Base-by-base conservation (phyloP, 2,113 vertebrate species). In the Myiagra hebetior region DNA sequence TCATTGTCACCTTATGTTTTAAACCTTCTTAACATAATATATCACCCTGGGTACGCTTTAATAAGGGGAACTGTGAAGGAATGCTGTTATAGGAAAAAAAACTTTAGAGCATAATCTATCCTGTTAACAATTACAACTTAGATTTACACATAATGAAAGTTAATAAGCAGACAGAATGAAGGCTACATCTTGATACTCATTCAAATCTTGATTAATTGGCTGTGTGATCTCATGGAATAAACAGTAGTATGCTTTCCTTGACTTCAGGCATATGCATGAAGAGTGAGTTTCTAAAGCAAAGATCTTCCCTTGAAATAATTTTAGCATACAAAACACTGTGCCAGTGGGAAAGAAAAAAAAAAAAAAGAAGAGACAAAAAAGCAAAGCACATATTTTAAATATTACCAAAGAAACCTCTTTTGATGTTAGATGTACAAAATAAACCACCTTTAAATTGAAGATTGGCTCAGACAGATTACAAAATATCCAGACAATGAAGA, bases 21-120 rank as follows among this genome's bases (percentile, higher is more conserved):
- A 98, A 97, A 98, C 97, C 98, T 98, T 98, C 99, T 99, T 99
- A 99, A 99, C 99, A 99, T 99, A 99, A 99, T 99, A 99, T 99
- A 99, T 99, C 99, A 99, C 98, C 74, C 97, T 93, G 65, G 90
- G 97, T 97, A 97, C 42, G 77, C 97, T 98, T 98, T 99, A 98
- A 99, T 98, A 98, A 98, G 96, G 87, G 96, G 96, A 98, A 97
- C 95, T 98, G 98, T 98, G 97, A 97, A 98, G 98, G 98, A 98
- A 98, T 98, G 98, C 98, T 98, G 98, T 98, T 98, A 98, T 95
- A 97, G 92, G 81, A 55, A 75, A 85, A 85, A 96, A 97, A 96
- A 96, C 81, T 97, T 98, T 97, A 97, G 96, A 81, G 98, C 93
- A 95, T 98, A 98, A 98, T 98, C 97, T 97, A 98, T 98, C 97